Evolutionary conservation across 2,888 invertebrate species (phyloP).

Genomic region (Dryobotodes eremita): DNA sequence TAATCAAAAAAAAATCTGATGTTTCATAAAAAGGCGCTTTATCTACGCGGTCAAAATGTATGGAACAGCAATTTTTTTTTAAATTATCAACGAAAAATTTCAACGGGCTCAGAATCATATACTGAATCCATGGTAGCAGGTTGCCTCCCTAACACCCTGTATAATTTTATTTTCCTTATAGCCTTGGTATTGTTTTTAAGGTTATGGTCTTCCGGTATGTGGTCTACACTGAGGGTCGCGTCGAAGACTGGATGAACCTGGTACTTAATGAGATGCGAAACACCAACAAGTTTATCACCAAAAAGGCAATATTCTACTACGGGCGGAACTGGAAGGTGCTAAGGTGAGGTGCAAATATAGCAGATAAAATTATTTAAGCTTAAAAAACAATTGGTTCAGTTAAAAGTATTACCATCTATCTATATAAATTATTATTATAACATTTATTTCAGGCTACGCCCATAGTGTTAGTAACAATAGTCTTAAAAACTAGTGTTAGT

Average conservation of each 20-base stretch:
- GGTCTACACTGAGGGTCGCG: conserved; percentile 94
- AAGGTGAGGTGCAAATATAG: conserved; percentile 83
- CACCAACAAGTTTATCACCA: conserved; percentile 95
- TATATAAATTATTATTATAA: no score
- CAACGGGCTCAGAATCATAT: background rate
- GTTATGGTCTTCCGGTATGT: conserved; percentile 94
- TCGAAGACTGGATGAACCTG: conserved; percentile 98
- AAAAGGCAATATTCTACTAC: conserved; percentile 96
- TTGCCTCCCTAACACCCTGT: background rate
- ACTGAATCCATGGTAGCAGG: background rate
- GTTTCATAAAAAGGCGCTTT: no score
- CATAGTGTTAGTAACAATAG: no score
- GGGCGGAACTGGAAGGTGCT: conserved; percentile 93
- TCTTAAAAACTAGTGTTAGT: no score
- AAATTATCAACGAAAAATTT: background rate
- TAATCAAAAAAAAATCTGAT: no score
- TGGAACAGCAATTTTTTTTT: no score
- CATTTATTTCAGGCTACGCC: no score
- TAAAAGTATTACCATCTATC: background rate
- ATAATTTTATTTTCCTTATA: background rate
- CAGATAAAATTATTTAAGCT: background rate
- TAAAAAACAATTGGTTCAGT: background rate
- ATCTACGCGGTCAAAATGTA: no score
- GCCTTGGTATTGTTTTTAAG: conserved; percentile 66
- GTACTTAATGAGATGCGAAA: conserved; percentile 96